Evolutionary conservation across 2,888 invertebrate species (phyloP), one percentile per base, ranked within the genome.

Genomic region (Drosophila sordidapex): DNA sequence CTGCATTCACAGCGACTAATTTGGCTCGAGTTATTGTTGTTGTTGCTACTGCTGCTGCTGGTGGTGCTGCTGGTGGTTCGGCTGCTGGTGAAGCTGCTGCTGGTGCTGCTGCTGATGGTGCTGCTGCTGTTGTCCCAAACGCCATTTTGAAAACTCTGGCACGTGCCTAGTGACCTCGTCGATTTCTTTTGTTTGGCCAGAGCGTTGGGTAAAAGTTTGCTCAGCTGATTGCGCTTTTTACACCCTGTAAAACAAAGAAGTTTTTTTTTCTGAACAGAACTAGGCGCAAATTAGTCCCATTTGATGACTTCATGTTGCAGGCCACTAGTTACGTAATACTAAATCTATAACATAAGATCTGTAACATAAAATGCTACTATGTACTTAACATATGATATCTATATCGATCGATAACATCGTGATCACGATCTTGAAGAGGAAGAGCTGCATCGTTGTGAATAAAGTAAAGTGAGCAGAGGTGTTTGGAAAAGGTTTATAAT

Each of bases 111-210:
- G 31, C 29, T 43, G 36, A 29, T 54, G 43, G 25, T 75, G 56
- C 43, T 56, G 33, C 21, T 72, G 52, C 29, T 51, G 31, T 18
- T 67, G 46, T 65, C 15, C 49, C 29, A 56, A 35, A 15, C 71
- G 69, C 82, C 78, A 81, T 80, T 81, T 80, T 80, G 79, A 65
- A 78, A 80, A 71, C 52, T 51, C 61, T 71, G 58, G 79, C 68
- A 80, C 79, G 82, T 80, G 69, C 81, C 61, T 48, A 49, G 60
- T 67, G 81, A 81, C 82, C 80, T 78, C 81, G 74, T 58, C 51
- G 62, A 60, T 61, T 77, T 74, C 61, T 57, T 77, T 81, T 78
- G 82, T 74, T 77, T 46, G 36, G 35, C 64, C 57, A 76, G 43
- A 27, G 38, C 56, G 36, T 68, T 76, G 33, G 46, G 2, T 33